Percentiles rank a stretch among this genome's conserved stretches.
phyloP scores from a whole-genome alignment of 1,140 invertebrate genomes.

The Halictus rubicundus region DNA sequence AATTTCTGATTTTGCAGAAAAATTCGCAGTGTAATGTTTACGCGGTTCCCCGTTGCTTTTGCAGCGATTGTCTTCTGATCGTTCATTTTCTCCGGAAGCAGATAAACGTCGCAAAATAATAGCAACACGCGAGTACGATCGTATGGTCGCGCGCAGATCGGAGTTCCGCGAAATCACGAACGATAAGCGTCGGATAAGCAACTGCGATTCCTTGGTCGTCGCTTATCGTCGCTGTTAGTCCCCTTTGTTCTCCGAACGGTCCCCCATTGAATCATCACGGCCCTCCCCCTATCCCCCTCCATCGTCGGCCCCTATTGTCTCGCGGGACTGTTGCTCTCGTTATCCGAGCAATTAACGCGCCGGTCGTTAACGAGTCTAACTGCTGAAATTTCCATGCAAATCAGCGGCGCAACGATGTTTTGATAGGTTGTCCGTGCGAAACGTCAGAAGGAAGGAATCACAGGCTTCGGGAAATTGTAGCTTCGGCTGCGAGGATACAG shows the following conservation, averaged over 20 bases:
- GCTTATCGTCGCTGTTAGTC: conserved; percentile 13
- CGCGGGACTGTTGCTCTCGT: conserved; percentile 28
- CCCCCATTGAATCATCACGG: neutral
- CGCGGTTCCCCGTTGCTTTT: neutral
- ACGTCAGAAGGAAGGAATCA: neutral
- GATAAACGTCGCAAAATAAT: conserved; percentile 26
- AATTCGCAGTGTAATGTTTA: neutral
- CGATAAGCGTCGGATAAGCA: conserved; percentile 58
- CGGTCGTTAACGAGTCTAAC: conserved; percentile 13
- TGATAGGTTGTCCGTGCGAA: conserved; percentile 8
- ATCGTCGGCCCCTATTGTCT: conserved; percentile 52
- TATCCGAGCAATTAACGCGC: conserved; percentile 52
- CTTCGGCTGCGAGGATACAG: neutral
- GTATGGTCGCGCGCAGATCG: conserved; percentile 40
- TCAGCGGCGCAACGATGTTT: neutral
- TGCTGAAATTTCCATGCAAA: conserved; percentile 44
- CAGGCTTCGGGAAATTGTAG: conserved; percentile 8
- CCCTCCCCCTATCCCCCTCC: no score
- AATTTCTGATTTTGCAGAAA: no score
- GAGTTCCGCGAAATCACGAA: conserved; percentile 56
- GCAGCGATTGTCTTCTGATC: neutral
- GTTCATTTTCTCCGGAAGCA: neutral
- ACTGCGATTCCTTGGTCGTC: neutral
- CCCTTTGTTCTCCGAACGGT: conserved; percentile 38
- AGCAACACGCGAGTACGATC: neutral